A percentile compares a stretch with the other conserved stretches of the same genome.
Evolutionary conservation across 2,113 vertebrate genomes (phyloP).

Genomic region (Pogona vitticeps): DNA sequence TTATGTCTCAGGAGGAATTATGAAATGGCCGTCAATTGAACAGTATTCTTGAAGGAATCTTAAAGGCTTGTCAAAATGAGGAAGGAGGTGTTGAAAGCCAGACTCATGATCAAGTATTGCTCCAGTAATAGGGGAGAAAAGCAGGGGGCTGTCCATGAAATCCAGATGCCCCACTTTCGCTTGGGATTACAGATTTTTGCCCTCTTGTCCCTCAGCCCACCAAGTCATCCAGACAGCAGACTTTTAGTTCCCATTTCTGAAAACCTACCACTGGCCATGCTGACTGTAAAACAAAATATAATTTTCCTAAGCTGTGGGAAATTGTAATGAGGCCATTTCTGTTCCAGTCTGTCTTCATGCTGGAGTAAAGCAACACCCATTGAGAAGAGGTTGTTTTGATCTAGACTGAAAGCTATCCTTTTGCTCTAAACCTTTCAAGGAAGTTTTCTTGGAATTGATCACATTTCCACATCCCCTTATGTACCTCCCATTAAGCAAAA

Average conservation of each 20-base stretch:
- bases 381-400: neutral
- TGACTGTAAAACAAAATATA: no score
- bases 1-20: constrained; percentile 16
- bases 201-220: no score
- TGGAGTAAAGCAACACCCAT: no score
- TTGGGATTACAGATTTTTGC: neutral
- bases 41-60: neutral
- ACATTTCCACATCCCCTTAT: no score
- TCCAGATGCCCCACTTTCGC: neutral
- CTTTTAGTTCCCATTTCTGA: no score
- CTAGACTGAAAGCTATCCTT: neutral
- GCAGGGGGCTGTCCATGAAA: neutral
- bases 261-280: no score
- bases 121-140: neutral
- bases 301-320: no score
- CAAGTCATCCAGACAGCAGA: no score
- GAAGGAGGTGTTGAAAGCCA: constrained; percentile 33
- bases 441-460: no score
- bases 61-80: constrained; percentile 32
- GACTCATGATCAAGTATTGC: neutral
- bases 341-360: no score
- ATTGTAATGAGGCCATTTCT: no score
- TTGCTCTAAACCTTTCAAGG: neutral
- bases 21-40: constrained; percentile 38
- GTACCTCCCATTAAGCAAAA: neutral